Conservation (phyloP, 64 coral and sea anemone species). For the Montipora efflorescens region DNA sequence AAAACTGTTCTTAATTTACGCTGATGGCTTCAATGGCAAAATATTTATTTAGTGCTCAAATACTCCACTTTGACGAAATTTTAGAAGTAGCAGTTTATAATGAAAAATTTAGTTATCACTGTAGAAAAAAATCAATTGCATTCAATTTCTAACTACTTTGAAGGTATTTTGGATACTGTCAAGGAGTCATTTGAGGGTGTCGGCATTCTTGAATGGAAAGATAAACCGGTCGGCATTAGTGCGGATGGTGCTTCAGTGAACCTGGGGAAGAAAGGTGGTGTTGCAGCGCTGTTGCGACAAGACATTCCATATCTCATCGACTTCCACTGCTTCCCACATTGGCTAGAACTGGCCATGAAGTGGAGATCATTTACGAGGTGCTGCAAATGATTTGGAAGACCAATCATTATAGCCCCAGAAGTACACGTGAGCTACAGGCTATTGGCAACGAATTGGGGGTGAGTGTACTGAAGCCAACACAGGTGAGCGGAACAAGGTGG, state of each 20-base stretch:
- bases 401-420: slow-evolving; percentile 5
- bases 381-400: background rate
- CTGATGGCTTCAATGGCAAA: too few relatives aligned
- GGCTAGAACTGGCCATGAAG: background rate
- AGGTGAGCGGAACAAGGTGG: background rate
- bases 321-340: background rate
- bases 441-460: background rate
- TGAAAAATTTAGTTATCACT: too few relatives aligned
- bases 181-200: slow-evolving; percentile 5
- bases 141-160: background rate
- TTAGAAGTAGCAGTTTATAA: too few relatives aligned
- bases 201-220: slow-evolving; percentile 3
- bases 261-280: slow-evolving; percentile 36
- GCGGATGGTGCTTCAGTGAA: slow-evolving; percentile 59
- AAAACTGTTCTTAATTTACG: too few relatives aligned
- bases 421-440: background rate
- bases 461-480: background rate
- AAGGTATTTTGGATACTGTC: slow-evolving; percentile 26
- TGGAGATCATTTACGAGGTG: background rate
- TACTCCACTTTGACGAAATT: too few relatives aligned
- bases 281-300: slow-evolving; percentile 11
- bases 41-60: too few relatives aligned
- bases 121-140: too few relatives aligned
- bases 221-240: slow-evolving; percentile 15
- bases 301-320: background rate